Evolutionary conservation across 2,797 vertebrate genomes (phyloP).

Genomic region (Falco peregrinus): DNA sequence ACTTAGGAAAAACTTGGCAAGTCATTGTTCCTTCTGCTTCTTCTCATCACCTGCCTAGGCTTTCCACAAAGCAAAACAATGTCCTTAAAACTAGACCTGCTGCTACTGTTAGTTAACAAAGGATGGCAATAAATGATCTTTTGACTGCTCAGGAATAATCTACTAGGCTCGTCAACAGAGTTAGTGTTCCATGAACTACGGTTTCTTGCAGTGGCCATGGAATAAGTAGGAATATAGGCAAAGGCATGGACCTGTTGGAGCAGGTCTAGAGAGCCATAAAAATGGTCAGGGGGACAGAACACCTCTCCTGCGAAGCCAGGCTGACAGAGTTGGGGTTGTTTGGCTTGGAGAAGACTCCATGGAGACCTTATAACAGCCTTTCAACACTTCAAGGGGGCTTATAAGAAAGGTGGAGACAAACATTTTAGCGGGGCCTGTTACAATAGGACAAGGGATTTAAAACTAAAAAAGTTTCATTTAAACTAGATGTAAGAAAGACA

Average conservation of each 20-base stretch:
- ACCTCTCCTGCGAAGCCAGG: neutral
- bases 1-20: neutral
- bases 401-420: neutral
- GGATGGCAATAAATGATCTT: neutral
- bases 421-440: neutral
- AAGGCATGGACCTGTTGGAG: neutral
- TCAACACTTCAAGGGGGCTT: fast-evolving
- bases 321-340: neutral
- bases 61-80: neutral
- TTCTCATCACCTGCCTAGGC: neutral
- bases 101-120: neutral
- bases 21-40: neutral
- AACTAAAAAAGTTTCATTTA: neutral
- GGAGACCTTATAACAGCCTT: neutral
- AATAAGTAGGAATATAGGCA: neutral
- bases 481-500: neutral
- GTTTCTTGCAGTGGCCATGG: neutral
- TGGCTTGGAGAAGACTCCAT: neutral
- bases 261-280: neutral
- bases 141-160: neutral
- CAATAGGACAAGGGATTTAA: neutral
- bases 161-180: neutral
- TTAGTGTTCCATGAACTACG: neutral
- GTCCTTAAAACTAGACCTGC: neutral
- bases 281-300: neutral